Base-by-base conservation (phyloP, 2,797 vertebrate genomes). In the Myiothlypis chrysogaster region DNA sequence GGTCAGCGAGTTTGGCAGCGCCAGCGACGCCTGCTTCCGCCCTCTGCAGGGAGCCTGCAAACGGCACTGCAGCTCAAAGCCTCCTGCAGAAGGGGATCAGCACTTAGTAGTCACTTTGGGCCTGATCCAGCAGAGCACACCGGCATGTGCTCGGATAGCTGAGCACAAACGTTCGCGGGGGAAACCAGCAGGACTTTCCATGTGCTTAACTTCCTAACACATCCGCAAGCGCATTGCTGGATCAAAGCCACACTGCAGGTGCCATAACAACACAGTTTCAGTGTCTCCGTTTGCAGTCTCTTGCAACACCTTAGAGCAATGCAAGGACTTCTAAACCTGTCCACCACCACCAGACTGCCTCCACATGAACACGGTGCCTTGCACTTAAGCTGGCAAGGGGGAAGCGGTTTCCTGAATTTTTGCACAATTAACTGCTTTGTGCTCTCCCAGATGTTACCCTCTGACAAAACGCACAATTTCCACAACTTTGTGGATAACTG, bases 1-100 rank as follows among this genome's bases (percentile, higher is more conserved):
- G 95, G 90, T 97, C 95, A 97, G 94, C 55, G 21, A 97, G 86
- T 97, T 90, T 93, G 96, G 97, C 95, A 98, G 96, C 78, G 70
- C 96, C 86, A 94, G 91, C 57, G 12, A 91, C 82, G 70, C 78
- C 90, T 73, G 90, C 96, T 94, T 96, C 81, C 76, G 32, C 77
- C 93, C 92, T 96, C 52, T 0, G 50, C 83, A 66, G 83, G 71
- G 63, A 88, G 93, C 93, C 96, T 84, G 94, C 84, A 71, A 82
- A 93, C 22, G 21, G 59, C 94, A 90, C 92, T 39, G 93, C 47
- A 83, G 92, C 47, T 94, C 96, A 83, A 70, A 95, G 89, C 79
- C 91, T 88, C 93, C 93, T 55, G 96, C 84, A 95, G 94, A 76
- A 77, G 72, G 83, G 87, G 89, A 90, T 68, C 19, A 0, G 60